Percentiles rank a stretch among this genome's conserved stretches.
Conservation (phyloP, 2,888 invertebrate genomes). For the Cactoblastis cactorum region DNA sequence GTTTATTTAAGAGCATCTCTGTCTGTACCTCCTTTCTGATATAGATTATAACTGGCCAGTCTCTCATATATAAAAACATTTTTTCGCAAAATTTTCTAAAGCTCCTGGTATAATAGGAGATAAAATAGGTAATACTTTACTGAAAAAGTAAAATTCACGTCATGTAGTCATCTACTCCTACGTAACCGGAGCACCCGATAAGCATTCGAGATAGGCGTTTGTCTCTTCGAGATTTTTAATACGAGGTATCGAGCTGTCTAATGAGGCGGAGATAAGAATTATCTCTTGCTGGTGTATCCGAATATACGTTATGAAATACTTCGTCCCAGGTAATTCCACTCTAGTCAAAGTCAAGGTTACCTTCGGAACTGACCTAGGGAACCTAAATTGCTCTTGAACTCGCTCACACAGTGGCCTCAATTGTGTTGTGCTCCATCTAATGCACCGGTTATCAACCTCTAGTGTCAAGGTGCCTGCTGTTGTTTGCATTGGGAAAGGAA, state of each 20-base stretch:
- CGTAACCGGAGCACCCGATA: neutral
- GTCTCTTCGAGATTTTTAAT: neutral
- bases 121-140: too few relatives aligned
- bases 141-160: neutral
- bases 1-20: too few relatives aligned
- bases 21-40: too few relatives aligned
- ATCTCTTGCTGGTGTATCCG: slow-evolving; percentile 8
- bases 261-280: slow-evolving; percentile 9
- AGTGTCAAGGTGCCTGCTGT: slow-evolving; percentile 73
- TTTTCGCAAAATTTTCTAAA: too few relatives aligned
- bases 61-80: too few relatives aligned
- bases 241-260: neutral
- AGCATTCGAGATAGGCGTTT: neutral
- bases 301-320: slow-evolving; percentile 11
- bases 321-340: slow-evolving; percentile 46
- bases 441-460: slow-evolving; percentile 79
- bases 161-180: neutral
- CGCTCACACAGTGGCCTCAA: slow-evolving; percentile 78
- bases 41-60: too few relatives aligned
- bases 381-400: slow-evolving; percentile 79
- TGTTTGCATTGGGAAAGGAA: slow-evolving; percentile 58
- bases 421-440: slow-evolving; percentile 75
- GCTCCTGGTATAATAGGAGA: too few relatives aligned
- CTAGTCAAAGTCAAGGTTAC: slow-evolving; percentile 76
- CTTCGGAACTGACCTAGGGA: slow-evolving; percentile 79